Percentiles rank a stretch among this genome's conserved stretches.
Conservation (phyloP, 37 sponge, comb jelly and placozoan species). For the Ianthella basta region DNA sequence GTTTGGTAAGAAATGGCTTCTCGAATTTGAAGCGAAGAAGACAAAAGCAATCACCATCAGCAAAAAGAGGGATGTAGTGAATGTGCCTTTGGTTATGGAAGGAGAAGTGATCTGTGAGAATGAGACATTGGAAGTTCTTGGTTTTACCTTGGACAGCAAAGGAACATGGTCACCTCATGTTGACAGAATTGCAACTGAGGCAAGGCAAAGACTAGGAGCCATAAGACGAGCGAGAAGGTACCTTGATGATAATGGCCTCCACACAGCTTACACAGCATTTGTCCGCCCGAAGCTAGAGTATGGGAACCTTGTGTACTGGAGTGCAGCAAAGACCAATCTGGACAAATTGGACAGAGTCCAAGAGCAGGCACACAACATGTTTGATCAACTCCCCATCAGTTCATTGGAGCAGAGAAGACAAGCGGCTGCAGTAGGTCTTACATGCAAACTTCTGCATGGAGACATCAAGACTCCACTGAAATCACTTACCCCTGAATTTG, state of each 20-base stretch:
- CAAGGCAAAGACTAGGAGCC: slow-evolving; percentile 14
- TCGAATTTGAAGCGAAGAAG: background rate
- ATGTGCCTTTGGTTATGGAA: background rate
- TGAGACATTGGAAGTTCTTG: slow-evolving; percentile 2
- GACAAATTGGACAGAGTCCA: slow-evolving; percentile 3
- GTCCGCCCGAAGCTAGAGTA: slow-evolving; percentile 1
- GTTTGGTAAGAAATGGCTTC: background rate
- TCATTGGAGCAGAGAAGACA: background rate
- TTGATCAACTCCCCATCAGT: slow-evolving; percentile 8
- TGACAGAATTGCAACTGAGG: background rate
- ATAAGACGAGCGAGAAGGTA: background rate
- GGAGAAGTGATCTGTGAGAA: background rate
- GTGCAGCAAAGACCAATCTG: background rate
- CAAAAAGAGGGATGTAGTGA: too few relatives aligned
- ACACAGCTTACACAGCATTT: slow-evolving; percentile 9
- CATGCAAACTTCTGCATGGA: slow-evolving; percentile 3
- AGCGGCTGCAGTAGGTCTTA: background rate
- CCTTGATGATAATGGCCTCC: background rate
- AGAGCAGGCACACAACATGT: slow-evolving; percentile 1
- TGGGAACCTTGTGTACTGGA: background rate
- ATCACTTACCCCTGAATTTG: background rate
- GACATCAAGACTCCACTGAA: background rate
- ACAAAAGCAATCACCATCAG: slow-evolving; percentile 24
- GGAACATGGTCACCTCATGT: slow-evolving; percentile 1
- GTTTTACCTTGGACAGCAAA: slow-evolving; percentile 16